phyloP scores from a whole-genome alignment of 2,113 vertebrate genomes.

The Opisthocomus hoazin region DNA sequence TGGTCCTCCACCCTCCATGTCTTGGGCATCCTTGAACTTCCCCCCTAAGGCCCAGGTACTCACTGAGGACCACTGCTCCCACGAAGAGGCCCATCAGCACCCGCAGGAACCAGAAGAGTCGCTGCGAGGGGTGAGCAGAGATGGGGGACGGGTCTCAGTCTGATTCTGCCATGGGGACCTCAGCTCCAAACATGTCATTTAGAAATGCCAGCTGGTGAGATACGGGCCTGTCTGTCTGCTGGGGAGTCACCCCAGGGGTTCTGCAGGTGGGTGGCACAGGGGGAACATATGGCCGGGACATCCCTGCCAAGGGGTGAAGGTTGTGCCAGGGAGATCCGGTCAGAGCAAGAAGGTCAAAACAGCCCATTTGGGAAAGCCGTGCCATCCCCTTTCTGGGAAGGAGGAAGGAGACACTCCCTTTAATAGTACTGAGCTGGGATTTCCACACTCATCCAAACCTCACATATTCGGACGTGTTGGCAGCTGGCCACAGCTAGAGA shows the following conservation, averaged over 20 bases:
- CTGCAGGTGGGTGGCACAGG: rapidly evolving
- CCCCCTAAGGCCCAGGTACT: background rate
- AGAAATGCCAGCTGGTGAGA: background rate
- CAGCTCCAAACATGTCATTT: background rate
- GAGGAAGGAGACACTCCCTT: background rate
- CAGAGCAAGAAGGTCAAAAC: background rate
- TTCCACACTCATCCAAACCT: background rate
- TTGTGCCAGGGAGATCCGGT: background rate
- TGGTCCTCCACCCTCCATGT: background rate
- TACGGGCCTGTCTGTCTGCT: background rate
- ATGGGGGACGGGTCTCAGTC: background rate
- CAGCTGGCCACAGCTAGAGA: background rate
- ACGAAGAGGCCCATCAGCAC: conserved; percentile 84
- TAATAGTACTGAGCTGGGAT: background rate
- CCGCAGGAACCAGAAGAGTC: conserved; percentile 84
- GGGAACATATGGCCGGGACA: background rate
- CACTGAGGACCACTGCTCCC: conserved; percentile 86
- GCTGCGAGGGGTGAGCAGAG: conserved; percentile 61
- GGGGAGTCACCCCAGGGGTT: background rate
- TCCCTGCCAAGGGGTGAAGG: background rate
- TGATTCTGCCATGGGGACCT: background rate
- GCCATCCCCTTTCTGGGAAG: background rate
- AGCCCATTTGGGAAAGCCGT: background rate
- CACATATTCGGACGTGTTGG: rapidly evolving
- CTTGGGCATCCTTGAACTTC: background rate